Base-by-base conservation (phyloP, 2,113 vertebrate genomes). In the Pristiophorus japonicus region DNA sequence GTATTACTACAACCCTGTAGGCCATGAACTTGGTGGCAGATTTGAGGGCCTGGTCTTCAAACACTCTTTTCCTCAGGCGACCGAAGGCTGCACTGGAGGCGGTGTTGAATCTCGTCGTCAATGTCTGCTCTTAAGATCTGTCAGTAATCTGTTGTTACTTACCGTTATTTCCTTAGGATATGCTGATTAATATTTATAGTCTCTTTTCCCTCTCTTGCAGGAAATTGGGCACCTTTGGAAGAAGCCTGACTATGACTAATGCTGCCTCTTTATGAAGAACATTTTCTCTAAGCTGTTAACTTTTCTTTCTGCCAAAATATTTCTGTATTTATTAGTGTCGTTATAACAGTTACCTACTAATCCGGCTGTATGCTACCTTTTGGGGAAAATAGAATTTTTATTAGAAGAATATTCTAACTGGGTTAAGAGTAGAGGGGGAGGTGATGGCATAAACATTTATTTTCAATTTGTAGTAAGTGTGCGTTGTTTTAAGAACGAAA, bases 251-350 rank as follows among this genome's bases (percentile, higher is more conserved):
- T 84, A 96, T 96, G 96, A 75, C 96, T 96, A 96, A 96, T 96
- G 96, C 96, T 96, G 96, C 96, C 95, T 97, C 96, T 95, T 96
- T 96, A 96, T 96, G 96, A 97, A 96, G 96, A 96, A 96, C 51
- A 51, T 88, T 97, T 88, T 96, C 95, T 95, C 81, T 47, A 66
- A 96, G 95, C 95, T 67, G 96, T 95, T 67, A 95, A 95, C 92
- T 96, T 96, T 30, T 87, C 34, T 96, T 94, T 47, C 95, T 96
- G 96, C 96, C 96, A 97, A 96, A 96, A 96, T 87, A 73, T 42
- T 95, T 95, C 95, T 95, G 96, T 96, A 96, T 96, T 97, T 97
- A 95, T 96, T 96, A 96, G 11, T 96, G 78, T 95, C 96, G 96
- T 96, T 94, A 73, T 70, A 45, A 70, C 27, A 94, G 93, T 34